Evolutionary conservation across 1,140 invertebrate genomes (phyloP).

Genomic region (Penaeus indicus): DNA sequence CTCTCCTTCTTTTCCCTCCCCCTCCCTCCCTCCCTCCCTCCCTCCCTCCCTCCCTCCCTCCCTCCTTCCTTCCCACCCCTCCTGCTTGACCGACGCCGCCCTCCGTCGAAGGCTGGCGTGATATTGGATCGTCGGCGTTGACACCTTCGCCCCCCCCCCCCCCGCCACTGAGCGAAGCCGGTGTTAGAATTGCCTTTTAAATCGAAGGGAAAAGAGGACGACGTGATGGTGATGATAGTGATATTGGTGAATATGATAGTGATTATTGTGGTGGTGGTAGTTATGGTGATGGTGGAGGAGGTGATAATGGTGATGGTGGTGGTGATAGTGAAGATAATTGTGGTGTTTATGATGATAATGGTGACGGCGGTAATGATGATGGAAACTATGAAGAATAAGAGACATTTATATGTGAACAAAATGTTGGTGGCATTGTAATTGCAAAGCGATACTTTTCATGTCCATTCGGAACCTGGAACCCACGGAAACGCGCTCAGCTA

Average conservation of each 20-base stretch:
- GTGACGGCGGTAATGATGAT: too few species aligned
- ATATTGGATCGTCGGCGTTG: too few species aligned
- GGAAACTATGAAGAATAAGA: too few species aligned
- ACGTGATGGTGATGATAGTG: conserved; percentile 9
- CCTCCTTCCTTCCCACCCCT: not conserved
- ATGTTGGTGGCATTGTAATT: too few species aligned
- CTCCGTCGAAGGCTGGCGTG: too few species aligned
- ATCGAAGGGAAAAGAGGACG: not conserved
- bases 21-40: not conserved
- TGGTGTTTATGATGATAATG: too few species aligned
- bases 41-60: not conserved
- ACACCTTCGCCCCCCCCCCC: not conserved
- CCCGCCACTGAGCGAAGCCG: not conserved
- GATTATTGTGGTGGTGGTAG: not conserved
- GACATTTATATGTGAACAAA: too few species aligned
- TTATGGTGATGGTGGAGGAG: not conserved
- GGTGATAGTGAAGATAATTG: too few species aligned
- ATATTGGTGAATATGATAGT: not conserved
- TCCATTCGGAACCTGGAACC: too few species aligned
- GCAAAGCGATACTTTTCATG: too few species aligned
- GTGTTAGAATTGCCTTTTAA: too few species aligned
- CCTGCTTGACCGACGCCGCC: not conserved
- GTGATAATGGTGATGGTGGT: not conserved
- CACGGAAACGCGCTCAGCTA: too few species aligned
- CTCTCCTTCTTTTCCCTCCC: not conserved